Conservation (phyloP, 37 sponge, comb jelly and placozoan species). For the Ianthella basta region DNA sequence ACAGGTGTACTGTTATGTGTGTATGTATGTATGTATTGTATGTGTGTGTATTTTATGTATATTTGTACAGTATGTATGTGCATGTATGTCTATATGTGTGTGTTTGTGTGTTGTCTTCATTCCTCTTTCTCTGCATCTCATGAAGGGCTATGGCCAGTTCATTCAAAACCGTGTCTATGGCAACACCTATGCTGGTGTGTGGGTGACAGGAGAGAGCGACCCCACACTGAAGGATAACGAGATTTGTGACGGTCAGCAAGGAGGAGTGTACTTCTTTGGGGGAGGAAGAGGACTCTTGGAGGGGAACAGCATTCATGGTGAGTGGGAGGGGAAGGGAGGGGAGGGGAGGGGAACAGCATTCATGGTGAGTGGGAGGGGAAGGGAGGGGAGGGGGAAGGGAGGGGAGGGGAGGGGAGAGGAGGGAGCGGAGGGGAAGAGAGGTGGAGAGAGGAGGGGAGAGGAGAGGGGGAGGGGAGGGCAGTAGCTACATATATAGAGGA, state of each 20-base stretch:
- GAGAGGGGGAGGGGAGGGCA: slow-evolving; percentile 2
- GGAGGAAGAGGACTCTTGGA: slow-evolving; percentile 83
- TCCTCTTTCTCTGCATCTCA: too few relatives aligned
- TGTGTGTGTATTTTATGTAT: too few relatives aligned
- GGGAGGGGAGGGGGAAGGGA: not conserved
- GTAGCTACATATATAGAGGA: not conserved
- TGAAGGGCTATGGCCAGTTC: slow-evolving; percentile 87
- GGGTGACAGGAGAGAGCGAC: slow-evolving; percentile 85
- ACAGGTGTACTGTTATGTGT: not conserved
- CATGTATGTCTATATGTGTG: not conserved
- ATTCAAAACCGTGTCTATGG: slow-evolving; percentile 82
- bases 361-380: not conserved
- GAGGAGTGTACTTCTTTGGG: slow-evolving; percentile 88
- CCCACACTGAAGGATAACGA: slow-evolving; percentile 83
- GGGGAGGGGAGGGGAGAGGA: not conserved
- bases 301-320: slow-evolving; percentile 81
- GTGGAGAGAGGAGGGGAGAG: not conserved
- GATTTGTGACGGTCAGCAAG: slow-evolving; percentile 77
- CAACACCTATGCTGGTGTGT: slow-evolving; percentile 89
- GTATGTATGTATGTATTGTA: not conserved
- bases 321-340: slow-evolving; percentile 11
- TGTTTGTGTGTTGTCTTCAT: not conserved
- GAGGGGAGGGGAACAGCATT: not conserved
- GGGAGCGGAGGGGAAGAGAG: not conserved
- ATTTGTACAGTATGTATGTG: not conserved